phyloP scores from a whole-genome alignment of 23 tunicate genomes.

The Oikopleura dioica region DNA sequence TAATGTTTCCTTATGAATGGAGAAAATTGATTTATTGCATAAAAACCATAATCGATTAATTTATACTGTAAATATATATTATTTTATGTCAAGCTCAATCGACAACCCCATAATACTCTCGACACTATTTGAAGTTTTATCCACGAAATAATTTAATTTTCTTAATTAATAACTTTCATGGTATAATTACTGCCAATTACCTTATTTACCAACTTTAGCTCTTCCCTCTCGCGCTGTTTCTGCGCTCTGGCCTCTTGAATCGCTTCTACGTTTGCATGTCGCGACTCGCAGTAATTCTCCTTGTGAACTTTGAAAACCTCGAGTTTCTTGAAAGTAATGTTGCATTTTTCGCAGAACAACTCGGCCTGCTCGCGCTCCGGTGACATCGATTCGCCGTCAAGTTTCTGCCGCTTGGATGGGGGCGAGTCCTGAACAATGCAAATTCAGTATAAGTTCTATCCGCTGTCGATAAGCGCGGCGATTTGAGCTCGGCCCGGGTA shows the following conservation, averaged over 20 bases:
- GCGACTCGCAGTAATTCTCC: not conserved
- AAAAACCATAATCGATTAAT: too few species aligned
- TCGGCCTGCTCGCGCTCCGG: too few species aligned
- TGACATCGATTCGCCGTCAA: not conserved
- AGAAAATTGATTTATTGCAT: too few species aligned
- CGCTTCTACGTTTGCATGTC: conserved; percentile 11
- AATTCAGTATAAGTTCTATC: not conserved
- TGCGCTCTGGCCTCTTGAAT: conserved; percentile 11
- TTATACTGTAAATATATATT: too few species aligned
- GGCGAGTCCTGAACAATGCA: not conserved
- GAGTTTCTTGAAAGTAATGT: conserved; percentile 5
- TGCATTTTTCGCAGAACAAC: not conserved
- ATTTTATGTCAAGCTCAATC: too few species aligned
- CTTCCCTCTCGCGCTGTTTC: conserved; percentile 2
- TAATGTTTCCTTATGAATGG: too few species aligned
- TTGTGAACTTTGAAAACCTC: conserved; percentile 12
- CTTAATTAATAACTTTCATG: not conserved
- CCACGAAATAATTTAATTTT: too few species aligned
- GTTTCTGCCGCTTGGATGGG: not conserved
- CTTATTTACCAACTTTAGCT: conserved; percentile 1
- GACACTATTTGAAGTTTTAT: too few species aligned
- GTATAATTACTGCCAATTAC: not conserved
- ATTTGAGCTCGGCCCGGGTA: too few species aligned
- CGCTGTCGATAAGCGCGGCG: too few species aligned
- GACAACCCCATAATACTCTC: too few species aligned